Evolutionary conservation across 2,888 invertebrate species (phyloP).

Genomic region (Drosophila leonis): DNA sequence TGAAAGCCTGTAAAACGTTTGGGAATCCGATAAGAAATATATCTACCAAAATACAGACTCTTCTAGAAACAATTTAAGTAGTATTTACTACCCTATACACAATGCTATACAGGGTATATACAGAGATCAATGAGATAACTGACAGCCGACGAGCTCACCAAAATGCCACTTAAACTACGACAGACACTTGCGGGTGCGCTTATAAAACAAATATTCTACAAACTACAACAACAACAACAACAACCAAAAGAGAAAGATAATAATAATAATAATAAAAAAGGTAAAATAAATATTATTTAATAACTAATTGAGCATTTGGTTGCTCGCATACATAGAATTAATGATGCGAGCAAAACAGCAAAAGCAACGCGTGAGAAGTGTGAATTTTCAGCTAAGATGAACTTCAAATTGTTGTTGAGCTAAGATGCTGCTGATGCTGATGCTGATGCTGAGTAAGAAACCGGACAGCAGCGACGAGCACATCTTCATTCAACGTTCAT

Average conservation of each 20-base stretch:
- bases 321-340: conserved; percentile 59
- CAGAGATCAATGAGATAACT: conserved; percentile 45
- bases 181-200: conserved; percentile 50
- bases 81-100: background rate
- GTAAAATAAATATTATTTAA: conserved; percentile 68
- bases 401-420: conserved; percentile 58
- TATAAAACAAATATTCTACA: conserved; percentile 41
- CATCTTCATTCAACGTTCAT: conserved; percentile 74
- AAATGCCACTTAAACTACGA: conserved; percentile 65
- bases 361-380: conserved; percentile 66
- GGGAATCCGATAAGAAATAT: too few relatives aligned
- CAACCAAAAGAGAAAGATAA: conserved; percentile 8
- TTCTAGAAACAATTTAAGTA: background rate
- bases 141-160: conserved; percentile 55
- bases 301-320: conserved; percentile 71
- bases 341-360: conserved; percentile 57
- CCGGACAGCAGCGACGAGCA: conserved; percentile 66
- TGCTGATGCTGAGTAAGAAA: conserved; percentile 77
- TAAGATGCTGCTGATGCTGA: conserved; percentile 29
- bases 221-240: conserved; percentile 10
- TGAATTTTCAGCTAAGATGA: conserved; percentile 67
- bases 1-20: too few relatives aligned
- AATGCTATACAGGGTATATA: conserved; percentile 38
- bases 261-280: conserved; percentile 19
- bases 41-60: too few relatives aligned